These are phyloP conservation scores for Lycia hirtaria DNA, from an alignment of 2,888 invertebrate species.

Conservation along the genomic window DNA sequence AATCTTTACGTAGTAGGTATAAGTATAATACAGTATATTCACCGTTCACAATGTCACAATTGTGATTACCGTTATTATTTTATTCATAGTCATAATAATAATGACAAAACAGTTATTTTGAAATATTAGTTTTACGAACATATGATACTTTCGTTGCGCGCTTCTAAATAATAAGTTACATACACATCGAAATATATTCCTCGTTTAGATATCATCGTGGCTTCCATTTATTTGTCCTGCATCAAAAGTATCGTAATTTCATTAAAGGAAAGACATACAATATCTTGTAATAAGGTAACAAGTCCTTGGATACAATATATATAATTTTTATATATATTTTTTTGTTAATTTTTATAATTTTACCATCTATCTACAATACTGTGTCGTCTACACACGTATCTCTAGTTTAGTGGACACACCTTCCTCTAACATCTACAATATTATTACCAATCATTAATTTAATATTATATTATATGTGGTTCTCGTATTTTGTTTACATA, in stretches of 20 bases:
- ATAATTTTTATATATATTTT: constrained; percentile 22
- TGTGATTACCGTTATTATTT: no score
- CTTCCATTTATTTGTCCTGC: not conserved
- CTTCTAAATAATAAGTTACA: no score
- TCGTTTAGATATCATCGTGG: no score
- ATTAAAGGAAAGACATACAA: not conserved
- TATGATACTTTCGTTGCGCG: no score
- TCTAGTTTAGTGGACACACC: constrained; percentile 63
- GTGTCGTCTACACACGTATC: constrained; percentile 47
- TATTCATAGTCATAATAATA: no score
- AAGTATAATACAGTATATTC: no score
- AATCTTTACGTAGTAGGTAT: no score
- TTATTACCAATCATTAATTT: constrained; percentile 47
- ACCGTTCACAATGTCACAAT: no score
- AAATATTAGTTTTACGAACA: no score
- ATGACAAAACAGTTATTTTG: no score
- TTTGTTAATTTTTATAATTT: constrained; percentile 44
- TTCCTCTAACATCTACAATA: constrained; percentile 54
- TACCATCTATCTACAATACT: constrained; percentile 51
- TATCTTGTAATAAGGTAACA: constrained; percentile 1
- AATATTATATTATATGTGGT: constrained; percentile 20
- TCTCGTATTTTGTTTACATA: constrained; percentile 22
- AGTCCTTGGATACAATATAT: not conserved
- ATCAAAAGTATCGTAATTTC: not conserved
- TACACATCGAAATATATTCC: no score